Evolutionary conservation across 2,113 vertebrate genomes (phyloP), one percentile per base, ranked within the genome.

Genomic region (Microcebus tavaratra): DNA sequence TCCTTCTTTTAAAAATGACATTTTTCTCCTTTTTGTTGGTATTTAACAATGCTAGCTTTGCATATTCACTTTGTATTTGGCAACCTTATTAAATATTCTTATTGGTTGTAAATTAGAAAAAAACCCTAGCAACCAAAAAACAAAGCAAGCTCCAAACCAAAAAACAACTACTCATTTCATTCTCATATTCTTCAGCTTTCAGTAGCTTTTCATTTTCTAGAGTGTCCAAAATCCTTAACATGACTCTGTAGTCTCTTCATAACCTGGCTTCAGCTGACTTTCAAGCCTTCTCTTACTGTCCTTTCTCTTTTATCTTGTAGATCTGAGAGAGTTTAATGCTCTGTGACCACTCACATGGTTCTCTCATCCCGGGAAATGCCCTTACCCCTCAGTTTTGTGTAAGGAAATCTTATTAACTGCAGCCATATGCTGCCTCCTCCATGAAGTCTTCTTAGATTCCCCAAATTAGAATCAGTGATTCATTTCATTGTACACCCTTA

Each of bases 1-100:
- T 6, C 15, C 55, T 89, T 91, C 53, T 90, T 92, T 55, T 92
- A 84, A 87, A 95, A 95, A 80, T 90, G 45, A 42, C 31, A 91
- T 88, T 94, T 85, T 72, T 67, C 45, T 72, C 78, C 45, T 97
- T 94, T 31, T 87, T 81, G n/a, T 6, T 59, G 50, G 27, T 68
- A 25, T 92, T 78, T 78, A 42, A 39, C 57, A 63, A 80, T 42
- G 27, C 21, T 92, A 14, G 10, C 84, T 92, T 96, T 88, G 45
- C 57, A 29, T 79, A 55, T 91, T 85, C 34, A 65, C 39, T 7
- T 57, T 91, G 42, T 85, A 42, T 45, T 79, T 94, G 76, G 12
- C 42, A 87, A 45, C 5, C 42, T 87, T 84, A 14, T 13, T 70
- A 59, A 68, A 48, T 88, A 55, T 96, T 79, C 23, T 87, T 84